Evolutionary conservation across 2,888 invertebrate genomes (phyloP).

Genomic region (Cerceris ruficornis): DNA sequence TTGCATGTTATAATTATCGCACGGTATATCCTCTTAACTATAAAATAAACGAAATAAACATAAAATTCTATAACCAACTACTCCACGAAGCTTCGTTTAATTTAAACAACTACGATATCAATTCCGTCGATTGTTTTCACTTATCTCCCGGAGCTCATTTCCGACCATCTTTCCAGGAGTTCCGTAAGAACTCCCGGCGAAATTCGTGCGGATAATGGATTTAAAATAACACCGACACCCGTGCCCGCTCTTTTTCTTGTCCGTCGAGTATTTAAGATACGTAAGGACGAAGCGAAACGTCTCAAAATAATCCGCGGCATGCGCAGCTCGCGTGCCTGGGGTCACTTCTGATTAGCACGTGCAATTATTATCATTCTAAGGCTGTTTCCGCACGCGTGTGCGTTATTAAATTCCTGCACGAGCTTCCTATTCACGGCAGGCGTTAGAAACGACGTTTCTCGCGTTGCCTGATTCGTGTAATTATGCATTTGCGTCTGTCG

Average conservation of each 20-base stretch:
- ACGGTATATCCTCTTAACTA: no score
- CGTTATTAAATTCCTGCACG: conserved; percentile 52
- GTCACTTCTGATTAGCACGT: conserved; percentile 71
- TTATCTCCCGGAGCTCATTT: no score
- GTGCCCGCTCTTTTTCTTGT: conserved; percentile 12
- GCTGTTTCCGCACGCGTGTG: conserved; percentile 37
- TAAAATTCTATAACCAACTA: no score
- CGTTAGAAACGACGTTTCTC: conserved; percentile 2
- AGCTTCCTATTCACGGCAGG: conserved; percentile 11
- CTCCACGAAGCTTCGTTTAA: no score
- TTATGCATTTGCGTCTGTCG: neutral
- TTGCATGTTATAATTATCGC: no score
- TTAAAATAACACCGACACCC: conserved; percentile 1
- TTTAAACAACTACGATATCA: no score
- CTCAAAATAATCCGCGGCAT: conserved; percentile 66
- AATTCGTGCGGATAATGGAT: conserved; percentile 29
- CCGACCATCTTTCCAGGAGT: conserved; percentile 3
- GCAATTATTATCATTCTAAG: conserved; percentile 72
- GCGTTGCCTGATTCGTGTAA: neutral
- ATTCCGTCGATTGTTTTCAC: no score
- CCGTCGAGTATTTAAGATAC: conserved; percentile 1
- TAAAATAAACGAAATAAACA: no score
- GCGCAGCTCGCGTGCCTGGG: conserved; percentile 73
- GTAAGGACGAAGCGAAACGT: conserved; percentile 22
- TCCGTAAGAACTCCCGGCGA: neutral